Base-by-base conservation (phyloP, 2,113 vertebrate genomes). In the Circaetus gallicus region DNA sequence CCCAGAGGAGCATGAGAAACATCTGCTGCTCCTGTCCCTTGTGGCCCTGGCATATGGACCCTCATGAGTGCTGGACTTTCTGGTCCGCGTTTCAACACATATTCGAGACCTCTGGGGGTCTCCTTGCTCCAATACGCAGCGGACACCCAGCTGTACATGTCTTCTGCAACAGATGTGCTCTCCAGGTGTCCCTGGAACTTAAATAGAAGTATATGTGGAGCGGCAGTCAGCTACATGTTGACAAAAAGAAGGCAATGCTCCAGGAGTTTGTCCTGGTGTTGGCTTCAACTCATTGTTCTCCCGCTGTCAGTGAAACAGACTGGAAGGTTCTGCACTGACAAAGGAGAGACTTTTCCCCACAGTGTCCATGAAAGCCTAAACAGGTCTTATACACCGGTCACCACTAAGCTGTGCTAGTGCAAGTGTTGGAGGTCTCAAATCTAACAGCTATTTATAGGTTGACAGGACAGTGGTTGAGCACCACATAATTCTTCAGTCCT, bases 141-240 rank as follows among this genome's bases (percentile, higher is more conserved):
- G 9, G 83, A 28, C 26, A 40, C 43, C 21, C 92, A 97, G 83
- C 69, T 92, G 83, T 55, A 17, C 3, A 1, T 13, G 12, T 59
- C 86, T 52, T 72, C 73, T 81, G 53, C 58, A 88, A 5, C 95
- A 95, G 94, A 93, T 96, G 95, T 86, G 71, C 53, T 90, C 50
- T 87, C 32, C 97, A 96, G 93, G 87, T 96, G 91, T 90, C 50
- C 34, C 28, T 15, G 32, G 45, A 32, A 25, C 49, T 85, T 58
- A 55, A 74, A 58, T 2, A 67, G 40, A 55, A 78, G 19, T 15
- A 1, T 13, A 11, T 5, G n/a, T 11, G 8, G 73, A 77, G 62
- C 18, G 25, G 32, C 7, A 67, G 40, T 40, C 42, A 79, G 49
- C 73, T 76, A 18, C 19, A 3, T 25, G 52, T 14, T 59, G 65